Percentiles rank a stretch among this genome's conserved stretches.
These are phyloP conservation scores for Serrognathus titanus DNA, from an alignment of 2,888 invertebrate species.

Conservation along the genomic window DNA sequence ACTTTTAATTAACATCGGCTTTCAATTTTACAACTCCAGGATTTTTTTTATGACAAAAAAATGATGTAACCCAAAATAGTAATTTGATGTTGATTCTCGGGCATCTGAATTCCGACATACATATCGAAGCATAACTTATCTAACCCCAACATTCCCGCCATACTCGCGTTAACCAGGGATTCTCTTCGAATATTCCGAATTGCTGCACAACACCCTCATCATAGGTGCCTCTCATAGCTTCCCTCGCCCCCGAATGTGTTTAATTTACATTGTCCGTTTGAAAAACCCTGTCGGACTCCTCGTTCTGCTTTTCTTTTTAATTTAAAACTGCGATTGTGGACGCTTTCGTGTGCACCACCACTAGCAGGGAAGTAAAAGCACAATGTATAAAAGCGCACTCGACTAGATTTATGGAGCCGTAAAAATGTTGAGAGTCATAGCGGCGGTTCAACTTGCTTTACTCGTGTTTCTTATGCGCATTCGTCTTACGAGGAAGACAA, in stretches of 20 bases:
- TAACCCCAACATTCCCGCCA: slow-evolving; percentile 12
- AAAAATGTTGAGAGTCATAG: slow-evolving; percentile 21
- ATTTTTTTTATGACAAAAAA: no score
- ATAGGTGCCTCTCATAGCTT: no score
- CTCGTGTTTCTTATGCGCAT: slow-evolving; percentile 18
- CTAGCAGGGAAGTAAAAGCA: slow-evolving; percentile 9
- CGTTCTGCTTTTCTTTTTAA: no score
- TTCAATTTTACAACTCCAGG: no score
- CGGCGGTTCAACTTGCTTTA: slow-evolving; percentile 8
- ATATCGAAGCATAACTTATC: slow-evolving; percentile 4
- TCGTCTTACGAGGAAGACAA: slow-evolving; percentile 22
- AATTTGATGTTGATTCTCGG: background rate
- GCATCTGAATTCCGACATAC: background rate
- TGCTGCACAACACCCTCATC: slow-evolving; percentile 4
- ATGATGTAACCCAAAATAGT: no score
- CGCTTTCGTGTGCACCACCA: background rate
- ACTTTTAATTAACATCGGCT: no score
- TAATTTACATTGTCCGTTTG: no score
- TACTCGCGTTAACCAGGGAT: slow-evolving; percentile 6
- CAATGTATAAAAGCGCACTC: slow-evolving; percentile 21
- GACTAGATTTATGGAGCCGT: slow-evolving; percentile 18
- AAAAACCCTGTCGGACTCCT: no score
- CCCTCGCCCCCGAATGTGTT: no score
- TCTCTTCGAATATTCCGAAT: slow-evolving; percentile 10
- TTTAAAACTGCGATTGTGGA: background rate